These are phyloP conservation scores for Andricus quercusramuli DNA, from an alignment of 2,888 invertebrate genomes.

Conservation along the genomic window DNA sequence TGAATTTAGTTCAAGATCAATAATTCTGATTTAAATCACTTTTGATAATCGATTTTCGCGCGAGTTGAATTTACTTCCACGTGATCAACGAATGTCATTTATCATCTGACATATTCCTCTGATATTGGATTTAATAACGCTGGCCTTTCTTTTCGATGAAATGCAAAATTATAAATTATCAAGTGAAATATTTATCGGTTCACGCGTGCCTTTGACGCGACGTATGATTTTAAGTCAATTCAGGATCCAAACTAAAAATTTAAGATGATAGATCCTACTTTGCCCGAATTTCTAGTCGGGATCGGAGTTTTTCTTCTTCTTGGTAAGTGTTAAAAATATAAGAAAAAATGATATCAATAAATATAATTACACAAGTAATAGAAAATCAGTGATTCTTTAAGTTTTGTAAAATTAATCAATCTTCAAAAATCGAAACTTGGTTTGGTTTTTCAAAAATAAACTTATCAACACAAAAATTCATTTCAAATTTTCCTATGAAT, in stretches of 20 bases:
- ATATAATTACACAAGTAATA: no score
- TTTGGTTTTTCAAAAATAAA: no score
- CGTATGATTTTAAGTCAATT: not conserved
- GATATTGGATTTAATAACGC: not conserved
- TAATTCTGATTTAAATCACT: not conserved
- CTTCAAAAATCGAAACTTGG: no score
- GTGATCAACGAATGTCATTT: constrained; percentile 32
- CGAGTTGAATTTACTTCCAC: not conserved
- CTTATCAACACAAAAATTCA: no score
- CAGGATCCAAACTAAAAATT: not conserved
- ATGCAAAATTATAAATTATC: constrained; percentile 47
- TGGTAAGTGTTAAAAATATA: constrained; percentile 56
- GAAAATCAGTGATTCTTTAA: no score
- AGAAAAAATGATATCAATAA: no score
- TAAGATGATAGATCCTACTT: constrained; percentile 64
- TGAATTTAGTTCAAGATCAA: not conserved
- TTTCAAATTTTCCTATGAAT: no score
- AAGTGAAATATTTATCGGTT: constrained; percentile 35
- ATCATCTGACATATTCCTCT: constrained; percentile 5
- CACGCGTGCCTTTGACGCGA: not conserved
- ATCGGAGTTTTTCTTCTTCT: constrained; percentile 66
- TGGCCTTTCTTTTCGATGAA: constrained; percentile 47
- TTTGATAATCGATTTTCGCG: not conserved
- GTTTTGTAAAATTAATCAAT: no score
- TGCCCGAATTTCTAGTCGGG: constrained; percentile 66